Evolutionary conservation across 2,888 invertebrate genomes (phyloP), one percentile per base, ranked within the genome.

Genomic region (Dasysyrphus tricinctus): DNA sequence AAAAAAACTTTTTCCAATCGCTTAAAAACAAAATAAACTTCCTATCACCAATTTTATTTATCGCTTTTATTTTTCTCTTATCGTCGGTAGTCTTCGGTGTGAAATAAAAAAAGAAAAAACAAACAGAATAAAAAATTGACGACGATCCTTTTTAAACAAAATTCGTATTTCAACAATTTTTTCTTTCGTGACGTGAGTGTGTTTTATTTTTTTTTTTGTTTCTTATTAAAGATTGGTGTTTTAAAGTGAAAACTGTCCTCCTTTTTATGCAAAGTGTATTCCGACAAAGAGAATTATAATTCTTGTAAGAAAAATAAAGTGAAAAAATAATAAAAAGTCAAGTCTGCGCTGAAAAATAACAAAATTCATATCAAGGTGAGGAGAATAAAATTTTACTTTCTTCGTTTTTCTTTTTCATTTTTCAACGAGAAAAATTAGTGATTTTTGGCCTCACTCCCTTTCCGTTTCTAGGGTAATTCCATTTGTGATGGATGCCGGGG

Each of bases 351-450:
- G 69, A 54, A 54, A 67, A 51, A 56, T 16, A 37, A 57, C 9
- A 69, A 77, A 85, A 81, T 74, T 57, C 85, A 85, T 85, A 85
- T 85, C 81, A 78, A 81, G 81, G 85, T 85, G 51, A 85, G 84
- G n/a, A 49, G 44, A 44, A 63, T 39, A 14, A 56, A 32, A 51
- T 61, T 51, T 49, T 34, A 6, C 37, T 54, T 76, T 54, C 32
- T 47, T 42, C 19, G 5, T 37, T 56, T 24, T 29, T n/a, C n/a
- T 63, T 32, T 29, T 9, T n/a, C 7, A 5, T 16, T 65, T 65
- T 65, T 34, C 12, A 34, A 16, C 24, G 5, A 16, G 39, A 61
- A 73, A 42, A 70, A 47, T 59, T 39, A 49, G 42, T 24, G 32
- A 44, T 34, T 69, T 54, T 70, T 24, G 54, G 47, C 39, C 63